A percentile compares a stretch with the other conserved stretches of the same genome.
Evolutionary conservation across 1,140 invertebrate species (phyloP).

Genomic region (Callitettix versicolor): DNA sequence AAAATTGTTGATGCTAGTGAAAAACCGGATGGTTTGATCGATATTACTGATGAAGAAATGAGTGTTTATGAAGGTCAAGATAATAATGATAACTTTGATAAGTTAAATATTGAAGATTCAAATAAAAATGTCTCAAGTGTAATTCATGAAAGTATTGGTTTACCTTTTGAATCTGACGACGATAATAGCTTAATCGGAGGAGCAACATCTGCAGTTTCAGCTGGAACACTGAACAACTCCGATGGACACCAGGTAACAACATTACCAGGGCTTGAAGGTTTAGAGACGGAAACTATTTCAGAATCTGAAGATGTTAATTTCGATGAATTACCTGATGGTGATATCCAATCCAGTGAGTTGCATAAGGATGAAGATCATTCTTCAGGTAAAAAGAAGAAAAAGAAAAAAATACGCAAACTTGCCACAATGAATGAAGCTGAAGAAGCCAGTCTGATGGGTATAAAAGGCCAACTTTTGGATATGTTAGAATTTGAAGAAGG

Average conservation of each 20-base stretch:
- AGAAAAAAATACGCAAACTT: constrained; percentile 20
- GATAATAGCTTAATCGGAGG: constrained; percentile 19
- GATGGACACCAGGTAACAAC: constrained; percentile 19
- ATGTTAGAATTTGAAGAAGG: constrained; percentile 35
- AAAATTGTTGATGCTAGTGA: constrained; percentile 17
- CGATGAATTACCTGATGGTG: constrained; percentile 10
- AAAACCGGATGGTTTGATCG: constrained; percentile 23
- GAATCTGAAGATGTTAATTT: constrained; percentile 34
- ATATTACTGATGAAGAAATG: constrained; percentile 26
- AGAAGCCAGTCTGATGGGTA: neutral
- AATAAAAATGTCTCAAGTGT: too few species aligned
- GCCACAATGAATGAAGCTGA: constrained; percentile 7
- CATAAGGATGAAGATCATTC: constrained; percentile 17
- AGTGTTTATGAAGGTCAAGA: constrained; percentile 20
- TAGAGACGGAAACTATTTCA: constrained; percentile 61
- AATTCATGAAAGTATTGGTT: too few species aligned
- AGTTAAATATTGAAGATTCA: neutral
- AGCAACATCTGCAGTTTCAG: constrained; percentile 25
- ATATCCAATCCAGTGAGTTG: neutral
- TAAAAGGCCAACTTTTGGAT: neutral
- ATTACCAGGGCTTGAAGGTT: constrained; percentile 40
- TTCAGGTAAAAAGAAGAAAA: constrained; percentile 22
- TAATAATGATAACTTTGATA: constrained; percentile 10
- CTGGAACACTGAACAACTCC: constrained; percentile 12
- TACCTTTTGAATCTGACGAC: constrained; percentile 24